A percentile compares a stretch with the other conserved stretches of the same genome.
Evolutionary conservation across 2,888 invertebrate species (phyloP).

Genomic region (Xanthia icteritia): DNA sequence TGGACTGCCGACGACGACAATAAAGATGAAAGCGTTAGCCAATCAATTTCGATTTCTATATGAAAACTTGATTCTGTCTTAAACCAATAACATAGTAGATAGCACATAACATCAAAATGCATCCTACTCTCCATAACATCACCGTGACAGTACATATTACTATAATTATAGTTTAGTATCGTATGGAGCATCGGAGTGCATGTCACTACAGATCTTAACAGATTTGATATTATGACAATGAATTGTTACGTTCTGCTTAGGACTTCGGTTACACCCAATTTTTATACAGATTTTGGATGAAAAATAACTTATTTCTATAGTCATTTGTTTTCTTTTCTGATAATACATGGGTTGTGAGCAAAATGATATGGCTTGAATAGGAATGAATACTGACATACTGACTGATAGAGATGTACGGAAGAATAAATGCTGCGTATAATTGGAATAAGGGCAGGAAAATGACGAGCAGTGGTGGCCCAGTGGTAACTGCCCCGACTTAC

Average conservation of each 20-base stretch:
- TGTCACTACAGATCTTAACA: conserved; percentile 60
- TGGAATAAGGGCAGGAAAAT: neutral
- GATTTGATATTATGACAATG: conserved; percentile 68
- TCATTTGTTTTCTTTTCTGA: neutral
- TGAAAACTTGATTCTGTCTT: neutral
- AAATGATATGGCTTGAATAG: neutral
- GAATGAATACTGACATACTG: neutral
- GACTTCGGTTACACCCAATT: neutral
- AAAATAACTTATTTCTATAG: neutral
- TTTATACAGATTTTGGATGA: neutral
- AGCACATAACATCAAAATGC: neutral
- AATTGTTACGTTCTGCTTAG: conserved; percentile 31
- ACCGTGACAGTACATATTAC: conserved; percentile 40
- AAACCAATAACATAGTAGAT: neutral
- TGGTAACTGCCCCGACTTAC: no score
- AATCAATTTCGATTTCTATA: neutral
- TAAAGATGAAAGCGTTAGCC: neutral
- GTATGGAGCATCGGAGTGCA: conserved; percentile 45
- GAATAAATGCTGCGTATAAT: neutral
- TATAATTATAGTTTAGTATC: conserved; percentile 49
- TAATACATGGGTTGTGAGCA: neutral
- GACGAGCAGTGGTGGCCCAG: no score
- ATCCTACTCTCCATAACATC: neutral
- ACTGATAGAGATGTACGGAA: neutral
- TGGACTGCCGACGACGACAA: neutral